Evolutionary conservation across 2,888 invertebrate genomes (phyloP).

Genomic region (Gymnocheta viridis): DNA sequence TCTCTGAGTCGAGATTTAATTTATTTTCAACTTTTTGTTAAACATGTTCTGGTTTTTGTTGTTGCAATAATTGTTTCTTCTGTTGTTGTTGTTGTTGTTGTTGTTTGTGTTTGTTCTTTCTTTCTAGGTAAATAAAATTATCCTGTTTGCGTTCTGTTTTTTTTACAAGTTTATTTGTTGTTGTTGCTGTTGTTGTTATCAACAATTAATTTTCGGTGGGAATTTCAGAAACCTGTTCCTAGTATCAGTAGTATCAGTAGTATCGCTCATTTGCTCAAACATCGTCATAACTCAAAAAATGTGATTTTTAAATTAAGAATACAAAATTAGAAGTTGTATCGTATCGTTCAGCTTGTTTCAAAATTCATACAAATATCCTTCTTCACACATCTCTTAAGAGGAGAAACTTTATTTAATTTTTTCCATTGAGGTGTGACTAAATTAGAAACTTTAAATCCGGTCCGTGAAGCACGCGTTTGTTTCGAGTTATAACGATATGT

Average conservation of each 20-base stretch:
- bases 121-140: slow-evolving; percentile 3
- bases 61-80: neutral
- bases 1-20: slow-evolving; percentile 13
- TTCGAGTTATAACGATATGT: no score
- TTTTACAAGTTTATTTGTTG: neutral
- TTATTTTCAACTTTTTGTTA: slow-evolving; percentile 31
- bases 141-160: slow-evolving; percentile 44
- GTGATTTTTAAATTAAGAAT: no score
- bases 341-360: no score
- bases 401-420: no score
- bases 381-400: no score
- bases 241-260: neutral
- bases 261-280: no score
- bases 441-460: no score
- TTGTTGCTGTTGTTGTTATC: neutral
- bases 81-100: neutral
- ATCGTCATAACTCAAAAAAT: no score
- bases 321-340: no score
- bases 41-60: slow-evolving; percentile 44
- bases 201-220: slow-evolving; percentile 45
- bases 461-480: no score
- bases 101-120: slow-evolving; percentile 6
- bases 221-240: slow-evolving; percentile 53
- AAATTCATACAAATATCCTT: no score
- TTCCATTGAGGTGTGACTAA: no score